Conservation (phyloP, 2,888 invertebrate genomes). For the Drosophila tanythrix region DNA sequence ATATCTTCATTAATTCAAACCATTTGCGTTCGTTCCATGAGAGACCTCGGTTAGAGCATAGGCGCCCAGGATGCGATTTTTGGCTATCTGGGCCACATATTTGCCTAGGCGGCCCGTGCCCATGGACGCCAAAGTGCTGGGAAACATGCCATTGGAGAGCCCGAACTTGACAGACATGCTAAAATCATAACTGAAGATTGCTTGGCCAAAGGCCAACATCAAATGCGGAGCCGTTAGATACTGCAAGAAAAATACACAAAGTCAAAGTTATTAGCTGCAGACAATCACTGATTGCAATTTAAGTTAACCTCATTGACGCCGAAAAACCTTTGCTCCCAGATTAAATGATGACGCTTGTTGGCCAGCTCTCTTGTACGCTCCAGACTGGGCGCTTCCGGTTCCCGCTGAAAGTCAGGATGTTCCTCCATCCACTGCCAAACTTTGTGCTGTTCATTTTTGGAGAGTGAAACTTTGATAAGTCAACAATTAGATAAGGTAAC, state of each 20-base stretch:
- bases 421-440: slow-evolving; percentile 87
- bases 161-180: slow-evolving; percentile 88
- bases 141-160: slow-evolving; percentile 89
- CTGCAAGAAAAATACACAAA: slow-evolving; percentile 76
- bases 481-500: slow-evolving; percentile 28
- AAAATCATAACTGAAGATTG: slow-evolving; percentile 87
- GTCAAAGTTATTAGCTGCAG: background rate
- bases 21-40: slow-evolving; percentile 93
- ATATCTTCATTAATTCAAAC: slow-evolving; percentile 2
- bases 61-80: slow-evolving; percentile 87
- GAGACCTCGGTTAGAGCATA: slow-evolving; percentile 95
- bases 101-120: slow-evolving; percentile 88
- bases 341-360: slow-evolving; percentile 87
- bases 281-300: background rate
- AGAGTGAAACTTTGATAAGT: slow-evolving; percentile 34
- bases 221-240: slow-evolving; percentile 86
- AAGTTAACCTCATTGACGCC: slow-evolving; percentile 69
- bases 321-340: slow-evolving; percentile 88
- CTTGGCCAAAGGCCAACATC: slow-evolving; percentile 86
- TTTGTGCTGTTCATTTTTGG: slow-evolving; percentile 85
- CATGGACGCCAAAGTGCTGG: slow-evolving; percentile 88
- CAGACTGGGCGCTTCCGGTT: slow-evolving; percentile 85
- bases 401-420: slow-evolving; percentile 87
- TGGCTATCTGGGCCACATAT: slow-evolving; percentile 84
- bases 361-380: slow-evolving; percentile 87